These are phyloP conservation scores for Hemithea aestivaria DNA, from an alignment of 2,888 invertebrate species.

Conservation along the genomic window DNA sequence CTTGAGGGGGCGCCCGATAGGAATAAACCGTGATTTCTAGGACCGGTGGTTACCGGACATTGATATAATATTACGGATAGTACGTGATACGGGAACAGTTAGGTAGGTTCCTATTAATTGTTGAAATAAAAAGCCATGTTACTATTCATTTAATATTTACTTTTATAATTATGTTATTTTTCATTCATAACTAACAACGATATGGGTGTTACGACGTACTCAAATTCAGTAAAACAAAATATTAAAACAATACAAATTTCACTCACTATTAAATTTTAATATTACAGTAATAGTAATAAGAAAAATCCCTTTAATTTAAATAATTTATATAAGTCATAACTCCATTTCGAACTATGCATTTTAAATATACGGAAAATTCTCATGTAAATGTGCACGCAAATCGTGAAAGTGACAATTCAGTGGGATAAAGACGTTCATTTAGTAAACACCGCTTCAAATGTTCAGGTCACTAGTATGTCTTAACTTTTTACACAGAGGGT, in stretches of 20 bases:
- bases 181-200: constrained; percentile 80
- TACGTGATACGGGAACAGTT: too few species aligned
- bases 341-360: constrained; percentile 68
- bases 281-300: constrained; percentile 75
- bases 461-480: constrained; percentile 79
- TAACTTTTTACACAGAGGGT: constrained; percentile 76
- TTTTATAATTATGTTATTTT: constrained; percentile 79
- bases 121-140: constrained; percentile 67
- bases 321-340: constrained; percentile 75
- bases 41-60: too few species aligned
- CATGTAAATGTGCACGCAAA: constrained; percentile 72
- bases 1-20: too few species aligned
- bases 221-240: constrained; percentile 77
- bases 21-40: too few species aligned
- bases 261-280: constrained; percentile 78
- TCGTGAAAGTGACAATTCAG: constrained; percentile 75
- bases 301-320: constrained; percentile 68
- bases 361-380: constrained; percentile 56
- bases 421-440: constrained; percentile 68
- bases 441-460: constrained; percentile 68
- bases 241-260: constrained; percentile 78
- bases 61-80: too few species aligned
- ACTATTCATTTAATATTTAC: constrained; percentile 80
- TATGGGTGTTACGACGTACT: constrained; percentile 79
- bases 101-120: background rate